These are phyloP conservation scores for Caenorhabditis imperialis DNA, from an alignment of 2,888 invertebrate species.

Conservation along the genomic window DNA sequence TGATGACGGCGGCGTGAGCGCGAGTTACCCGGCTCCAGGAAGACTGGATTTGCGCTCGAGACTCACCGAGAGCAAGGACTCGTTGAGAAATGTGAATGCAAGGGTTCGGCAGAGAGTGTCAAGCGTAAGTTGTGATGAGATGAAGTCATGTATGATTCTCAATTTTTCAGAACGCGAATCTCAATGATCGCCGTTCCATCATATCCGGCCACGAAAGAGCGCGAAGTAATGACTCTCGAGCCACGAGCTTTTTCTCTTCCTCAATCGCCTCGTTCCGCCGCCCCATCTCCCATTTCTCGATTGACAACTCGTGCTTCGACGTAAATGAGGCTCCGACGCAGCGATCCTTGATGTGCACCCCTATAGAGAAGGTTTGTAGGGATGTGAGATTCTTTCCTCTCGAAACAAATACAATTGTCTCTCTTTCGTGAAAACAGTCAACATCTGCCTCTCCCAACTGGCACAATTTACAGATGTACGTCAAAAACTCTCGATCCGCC, in stretches of 20 bases:
- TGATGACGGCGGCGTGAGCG: constrained; percentile 18
- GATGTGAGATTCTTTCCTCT: background rate
- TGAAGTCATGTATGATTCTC: background rate
- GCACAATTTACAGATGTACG: constrained; percentile 46
- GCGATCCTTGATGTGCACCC: constrained; percentile 46
- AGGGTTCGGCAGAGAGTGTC: constrained; percentile 30
- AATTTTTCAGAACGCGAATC: constrained; percentile 29
- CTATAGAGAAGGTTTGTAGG: constrained; percentile 47
- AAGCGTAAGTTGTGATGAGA: constrained; percentile 27
- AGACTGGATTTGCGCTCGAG: constrained; percentile 10
- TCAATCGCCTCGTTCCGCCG: constrained; percentile 55
- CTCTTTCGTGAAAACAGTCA: background rate
- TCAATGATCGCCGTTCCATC: constrained; percentile 26
- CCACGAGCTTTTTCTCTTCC: constrained; percentile 46
- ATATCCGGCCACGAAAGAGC: constrained; percentile 46
- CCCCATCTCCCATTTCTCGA: constrained; percentile 63
- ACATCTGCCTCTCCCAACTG: background rate
- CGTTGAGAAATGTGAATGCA: constrained; percentile 13
- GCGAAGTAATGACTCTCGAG: constrained; percentile 49
- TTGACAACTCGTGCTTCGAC: constrained; percentile 69
- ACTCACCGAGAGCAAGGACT: constrained; percentile 10
- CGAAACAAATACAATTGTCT: no score
- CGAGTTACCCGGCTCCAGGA: constrained; percentile 5
- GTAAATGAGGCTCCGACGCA: constrained; percentile 42
- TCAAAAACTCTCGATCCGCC: constrained; percentile 51